phyloP scores from a whole-genome alignment of 2,888 invertebrate species.

The Eristalis pertinax region DNA sequence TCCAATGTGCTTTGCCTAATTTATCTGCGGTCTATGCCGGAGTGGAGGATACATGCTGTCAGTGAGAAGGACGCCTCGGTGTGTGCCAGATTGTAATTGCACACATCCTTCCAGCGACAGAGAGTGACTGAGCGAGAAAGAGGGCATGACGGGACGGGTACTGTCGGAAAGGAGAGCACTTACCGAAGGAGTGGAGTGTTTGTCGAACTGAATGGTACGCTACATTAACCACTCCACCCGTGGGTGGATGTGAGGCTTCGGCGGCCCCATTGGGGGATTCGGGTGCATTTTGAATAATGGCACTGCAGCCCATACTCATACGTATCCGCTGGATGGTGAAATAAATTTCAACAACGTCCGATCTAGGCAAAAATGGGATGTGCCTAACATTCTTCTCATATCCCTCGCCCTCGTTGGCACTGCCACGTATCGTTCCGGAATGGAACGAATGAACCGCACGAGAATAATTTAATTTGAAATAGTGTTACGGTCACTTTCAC shows the following conservation, averaged over 20 bases:
- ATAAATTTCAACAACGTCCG: constrained; percentile 45
- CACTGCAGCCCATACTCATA: constrained; percentile 12
- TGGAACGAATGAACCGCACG: constrained; percentile 56
- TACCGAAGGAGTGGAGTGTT: constrained; percentile 33
- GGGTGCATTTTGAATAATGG: constrained; percentile 63
- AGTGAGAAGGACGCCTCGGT: background rate
- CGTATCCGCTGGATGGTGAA: constrained; percentile 19
- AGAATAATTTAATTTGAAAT: constrained; percentile 71
- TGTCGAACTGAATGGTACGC: constrained; percentile 51
- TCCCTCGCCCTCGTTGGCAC: background rate
- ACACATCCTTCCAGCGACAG: constrained; percentile 2
- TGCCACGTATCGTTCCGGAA: background rate
- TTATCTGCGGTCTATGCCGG: constrained; percentile 57
- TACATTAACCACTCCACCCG: constrained; percentile 39
- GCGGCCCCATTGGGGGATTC: constrained; percentile 16
- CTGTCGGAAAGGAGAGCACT: constrained; percentile 14
- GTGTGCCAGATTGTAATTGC: constrained; percentile 30
- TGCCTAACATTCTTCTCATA: background rate
- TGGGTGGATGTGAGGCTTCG: background rate
- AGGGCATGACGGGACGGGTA: background rate
- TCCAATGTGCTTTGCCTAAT: constrained; percentile 63
- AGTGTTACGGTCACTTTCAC: constrained; percentile 68
- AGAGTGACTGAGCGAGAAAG: background rate
- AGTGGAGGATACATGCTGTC: background rate
- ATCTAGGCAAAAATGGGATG: constrained; percentile 39